Evolutionary conservation across 2,888 invertebrate species (phyloP), one percentile per base, ranked within the genome.

Genomic region (Drosophila ezoana): DNA sequence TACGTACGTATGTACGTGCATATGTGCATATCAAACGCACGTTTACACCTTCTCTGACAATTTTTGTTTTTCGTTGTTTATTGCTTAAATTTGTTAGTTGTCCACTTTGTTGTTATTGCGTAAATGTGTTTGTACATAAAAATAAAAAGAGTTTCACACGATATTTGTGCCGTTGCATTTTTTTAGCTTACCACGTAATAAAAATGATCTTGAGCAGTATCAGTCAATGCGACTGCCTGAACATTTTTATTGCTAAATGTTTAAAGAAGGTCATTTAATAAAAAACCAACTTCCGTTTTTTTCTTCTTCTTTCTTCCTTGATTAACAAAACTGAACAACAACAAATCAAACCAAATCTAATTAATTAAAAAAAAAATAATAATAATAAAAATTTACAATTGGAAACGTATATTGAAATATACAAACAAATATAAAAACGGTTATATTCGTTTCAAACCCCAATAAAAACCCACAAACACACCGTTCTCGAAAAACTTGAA

Each of bases 231-330:
- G 49, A 43, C 43, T 66, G 60, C 37, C 65, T 70, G 60, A 68
- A 45, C 70, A 69, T 58, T 67, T 59, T 71, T 59, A 67, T 76
- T 53, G 57, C 54, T 20, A 48, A 20, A 40, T 57, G 44, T 56
- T 72, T 73, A 45, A 71, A 74, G 65, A 77, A 78, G 64, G 75
- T 57, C 59, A 77, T 77, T 72, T 84, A 81, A 84, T 75, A 83
- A 77, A 82, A 82, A 78, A 10, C 53, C 77, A 76, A 85, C 75
- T 84, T 89, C 90, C 90, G 89, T 90, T 91, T 91, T 91, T 90
- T 91, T 90, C 90, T 91, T 91, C 91, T 91, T 87, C 91, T 90
- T 91, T 91, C 90, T 91, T 88, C 90, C 91, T 90, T 90, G 91
- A 90, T 81, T 77, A 85, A 79, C 67, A 82, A 79, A 80, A 82